Percentiles rank a stretch among this genome's conserved stretches.
Evolutionary conservation across 2,797 vertebrate genomes (phyloP).

Genomic region (Natrix natrix): DNA sequence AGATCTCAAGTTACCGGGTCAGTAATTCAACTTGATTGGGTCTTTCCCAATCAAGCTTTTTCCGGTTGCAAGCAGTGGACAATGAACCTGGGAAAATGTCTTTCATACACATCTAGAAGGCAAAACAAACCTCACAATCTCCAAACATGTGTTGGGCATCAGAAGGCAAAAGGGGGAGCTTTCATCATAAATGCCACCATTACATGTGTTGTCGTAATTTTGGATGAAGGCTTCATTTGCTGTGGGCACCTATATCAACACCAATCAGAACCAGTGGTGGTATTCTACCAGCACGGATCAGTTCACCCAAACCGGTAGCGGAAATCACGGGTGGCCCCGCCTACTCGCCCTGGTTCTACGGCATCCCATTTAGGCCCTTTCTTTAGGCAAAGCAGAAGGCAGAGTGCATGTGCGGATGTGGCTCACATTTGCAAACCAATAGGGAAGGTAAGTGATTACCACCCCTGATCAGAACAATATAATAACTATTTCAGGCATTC

Average conservation of each 20-base stretch:
- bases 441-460: no score
- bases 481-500: background rate
- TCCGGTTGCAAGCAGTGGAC: background rate
- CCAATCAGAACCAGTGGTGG: background rate
- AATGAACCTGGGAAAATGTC: background rate
- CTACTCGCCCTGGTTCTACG: no score
- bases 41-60: background rate
- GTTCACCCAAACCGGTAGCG: no score
- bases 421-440: no score
- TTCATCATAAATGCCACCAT: background rate
- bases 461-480: background rate
- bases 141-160: background rate
- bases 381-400: no score
- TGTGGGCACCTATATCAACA: background rate
- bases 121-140: background rate
- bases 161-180: background rate
- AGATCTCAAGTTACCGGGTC: background rate
- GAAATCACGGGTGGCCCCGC: no score
- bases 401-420: no score
- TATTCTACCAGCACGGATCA: no score
- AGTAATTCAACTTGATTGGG: background rate
- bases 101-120: background rate
- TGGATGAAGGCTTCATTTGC: background rate
- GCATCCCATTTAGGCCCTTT: no score
- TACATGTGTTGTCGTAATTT: background rate